Conservation (phyloP, 2,888 invertebrate genomes). For the Platycheirus albimanus region DNA sequence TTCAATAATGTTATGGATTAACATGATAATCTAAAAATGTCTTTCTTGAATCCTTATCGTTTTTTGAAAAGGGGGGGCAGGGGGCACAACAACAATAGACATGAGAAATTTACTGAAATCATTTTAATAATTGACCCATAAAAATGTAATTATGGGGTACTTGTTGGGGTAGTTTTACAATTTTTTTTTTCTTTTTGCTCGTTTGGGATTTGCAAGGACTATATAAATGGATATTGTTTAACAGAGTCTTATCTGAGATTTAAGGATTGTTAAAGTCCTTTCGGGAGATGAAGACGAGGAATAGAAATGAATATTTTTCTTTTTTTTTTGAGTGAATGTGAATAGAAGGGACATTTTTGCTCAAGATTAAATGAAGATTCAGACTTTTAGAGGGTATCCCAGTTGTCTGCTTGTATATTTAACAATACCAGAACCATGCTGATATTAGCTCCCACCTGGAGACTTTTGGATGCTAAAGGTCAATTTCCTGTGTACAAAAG, state of each 20-base stretch:
- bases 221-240: conserved; percentile 1
- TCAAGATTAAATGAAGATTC: too few relatives aligned
- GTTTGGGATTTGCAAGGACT: background rate
- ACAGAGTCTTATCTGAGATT: conserved; percentile 4
- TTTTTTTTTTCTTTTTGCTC: background rate
- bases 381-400: too few relatives aligned
- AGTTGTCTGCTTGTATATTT: too few relatives aligned
- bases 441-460: too few relatives aligned
- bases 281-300: too few relatives aligned
- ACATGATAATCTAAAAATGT: conserved; percentile 60
- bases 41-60: conserved; percentile 32
- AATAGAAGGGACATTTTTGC: too few relatives aligned
- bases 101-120: conserved; percentile 28
- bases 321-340: too few relatives aligned
- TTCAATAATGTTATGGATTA: conserved; percentile 52
- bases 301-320: too few relatives aligned
- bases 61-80: background rate
- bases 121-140: conserved; percentile 56
- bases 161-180: background rate
- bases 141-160: conserved; percentile 42
- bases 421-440: too few relatives aligned
- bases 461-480: too few relatives aligned
- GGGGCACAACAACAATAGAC: conserved; percentile 16
- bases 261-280: background rate
- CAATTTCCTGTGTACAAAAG: too few relatives aligned